Evolutionary conservation across 53 echinoderm and acorn worm genomes (phyloP).

Genomic region (Apostichopus leukothele): DNA sequence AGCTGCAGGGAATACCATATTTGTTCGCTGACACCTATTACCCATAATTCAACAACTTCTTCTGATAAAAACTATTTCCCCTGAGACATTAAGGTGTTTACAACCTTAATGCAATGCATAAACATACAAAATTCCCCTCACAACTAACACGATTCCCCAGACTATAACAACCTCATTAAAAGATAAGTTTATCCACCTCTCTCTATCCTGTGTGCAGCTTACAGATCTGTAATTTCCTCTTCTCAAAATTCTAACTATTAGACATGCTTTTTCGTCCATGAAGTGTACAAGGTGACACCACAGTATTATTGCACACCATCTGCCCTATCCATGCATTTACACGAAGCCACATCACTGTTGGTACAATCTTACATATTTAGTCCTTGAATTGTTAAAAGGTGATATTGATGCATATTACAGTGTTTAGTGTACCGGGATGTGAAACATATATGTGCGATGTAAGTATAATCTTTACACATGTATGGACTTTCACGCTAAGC

Average conservation of each 20-base stretch:
- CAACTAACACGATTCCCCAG: neutral
- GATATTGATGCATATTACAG: neutral
- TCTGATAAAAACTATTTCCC: neutral
- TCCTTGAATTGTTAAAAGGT: neutral
- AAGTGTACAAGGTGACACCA: neutral
- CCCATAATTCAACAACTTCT: conserved; percentile 24
- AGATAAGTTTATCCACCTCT: neutral
- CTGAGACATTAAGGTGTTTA: neutral
- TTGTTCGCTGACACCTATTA: conserved; percentile 16
- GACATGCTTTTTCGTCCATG: neutral
- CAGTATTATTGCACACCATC: neutral
- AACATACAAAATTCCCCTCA: neutral
- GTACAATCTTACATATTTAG: neutral
- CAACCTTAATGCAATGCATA: conserved; percentile 18
- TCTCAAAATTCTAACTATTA: neutral
- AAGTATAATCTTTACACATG: neutral
- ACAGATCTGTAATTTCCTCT: neutral
- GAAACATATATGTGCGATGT: neutral
- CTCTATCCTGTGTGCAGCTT: neutral
- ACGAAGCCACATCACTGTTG: neutral
- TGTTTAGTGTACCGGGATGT: neutral
- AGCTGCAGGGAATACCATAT: conserved; percentile 20
- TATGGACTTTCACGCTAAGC: neutral
- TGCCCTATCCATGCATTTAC: neutral
- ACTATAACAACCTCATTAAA: conserved; percentile 17